Conservation (phyloP, 2,888 invertebrate species). For the Brachycybe producta region DNA sequence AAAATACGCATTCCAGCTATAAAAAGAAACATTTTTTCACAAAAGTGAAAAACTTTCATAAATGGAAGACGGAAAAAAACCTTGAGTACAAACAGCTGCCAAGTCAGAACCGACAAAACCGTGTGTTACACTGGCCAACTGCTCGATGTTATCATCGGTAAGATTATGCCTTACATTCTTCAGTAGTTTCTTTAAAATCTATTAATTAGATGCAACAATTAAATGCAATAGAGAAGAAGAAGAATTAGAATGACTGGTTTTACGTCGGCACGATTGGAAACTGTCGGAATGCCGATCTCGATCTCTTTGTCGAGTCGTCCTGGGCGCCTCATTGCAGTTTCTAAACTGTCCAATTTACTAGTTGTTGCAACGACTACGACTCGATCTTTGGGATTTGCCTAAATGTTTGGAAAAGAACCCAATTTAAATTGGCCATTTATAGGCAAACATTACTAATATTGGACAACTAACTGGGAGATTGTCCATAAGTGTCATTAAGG, state of each 20-base stretch:
- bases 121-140: slow-evolving; percentile 58
- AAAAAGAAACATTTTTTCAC: not conserved
- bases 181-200: slow-evolving; percentile 56
- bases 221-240: not conserved
- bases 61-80: slow-evolving; percentile 41
- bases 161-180: slow-evolving; percentile 44
- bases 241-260: not conserved
- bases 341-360: slow-evolving; percentile 59
- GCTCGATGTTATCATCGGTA: slow-evolving; percentile 42
- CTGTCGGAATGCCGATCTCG: slow-evolving; percentile 61
- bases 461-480: slow-evolving; percentile 33
- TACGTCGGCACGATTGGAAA: slow-evolving; percentile 56
- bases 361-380: slow-evolving; percentile 34
- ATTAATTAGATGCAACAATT: slow-evolving; percentile 26
- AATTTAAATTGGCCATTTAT: slow-evolving; percentile 5
- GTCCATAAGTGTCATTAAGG: slow-evolving; percentile 51
- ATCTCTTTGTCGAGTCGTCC: slow-evolving; percentile 65
- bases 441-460: not conserved
- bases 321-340: slow-evolving; percentile 58
- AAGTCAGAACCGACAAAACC: slow-evolving; percentile 87
- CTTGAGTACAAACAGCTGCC: slow-evolving; percentile 58
- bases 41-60: not conserved
- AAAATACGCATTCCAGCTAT: not conserved
- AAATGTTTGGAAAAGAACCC: not conserved
- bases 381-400: slow-evolving; percentile 1